A percentile compares a stretch with the other conserved stretches of the same genome.
phyloP scores from a whole-genome alignment of 2,113 vertebrate genomes.

The Diadophis punctatus region DNA sequence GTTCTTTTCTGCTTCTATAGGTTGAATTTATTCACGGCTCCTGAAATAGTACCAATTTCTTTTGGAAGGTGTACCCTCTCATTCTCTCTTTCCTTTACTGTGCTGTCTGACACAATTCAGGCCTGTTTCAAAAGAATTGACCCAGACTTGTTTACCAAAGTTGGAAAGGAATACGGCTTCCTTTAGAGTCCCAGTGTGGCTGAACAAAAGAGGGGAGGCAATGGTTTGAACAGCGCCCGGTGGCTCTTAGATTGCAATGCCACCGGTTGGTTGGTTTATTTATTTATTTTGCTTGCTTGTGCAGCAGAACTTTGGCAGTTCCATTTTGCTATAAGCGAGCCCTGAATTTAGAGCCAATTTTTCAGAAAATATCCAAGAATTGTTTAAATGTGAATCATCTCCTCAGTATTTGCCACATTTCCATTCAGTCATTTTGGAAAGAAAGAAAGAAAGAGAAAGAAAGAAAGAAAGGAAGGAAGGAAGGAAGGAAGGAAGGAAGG shows the following conservation, averaged over 20 bases:
- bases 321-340: constrained; percentile 40
- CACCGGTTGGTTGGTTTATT: background rate
- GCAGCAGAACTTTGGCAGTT: constrained; percentile 25
- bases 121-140: constrained; percentile 51
- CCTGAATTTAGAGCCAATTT: constrained; percentile 40
- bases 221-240: constrained; percentile 38
- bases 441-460: too few relatives aligned
- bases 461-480: background rate
- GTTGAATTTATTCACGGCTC: constrained; percentile 17
- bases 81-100: background rate
- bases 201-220: constrained; percentile 22
- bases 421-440: constrained; percentile 11
- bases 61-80: constrained; percentile 30
- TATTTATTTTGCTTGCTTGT: constrained; percentile 15
- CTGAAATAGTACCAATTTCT: constrained; percentile 48
- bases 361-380: constrained; percentile 37
- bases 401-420: constrained; percentile 11
- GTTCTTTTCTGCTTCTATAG: constrained; percentile 16
- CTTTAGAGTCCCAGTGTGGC: constrained; percentile 38
- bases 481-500: background rate
- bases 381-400: constrained; percentile 6
- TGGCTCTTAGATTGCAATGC: constrained; percentile 33
- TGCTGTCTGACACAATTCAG: constrained; percentile 2
- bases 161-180: constrained; percentile 30
- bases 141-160: constrained; percentile 46